Base-by-base conservation (phyloP, 2,797 vertebrate genomes). In the Microcaecilia unicolor region DNA sequence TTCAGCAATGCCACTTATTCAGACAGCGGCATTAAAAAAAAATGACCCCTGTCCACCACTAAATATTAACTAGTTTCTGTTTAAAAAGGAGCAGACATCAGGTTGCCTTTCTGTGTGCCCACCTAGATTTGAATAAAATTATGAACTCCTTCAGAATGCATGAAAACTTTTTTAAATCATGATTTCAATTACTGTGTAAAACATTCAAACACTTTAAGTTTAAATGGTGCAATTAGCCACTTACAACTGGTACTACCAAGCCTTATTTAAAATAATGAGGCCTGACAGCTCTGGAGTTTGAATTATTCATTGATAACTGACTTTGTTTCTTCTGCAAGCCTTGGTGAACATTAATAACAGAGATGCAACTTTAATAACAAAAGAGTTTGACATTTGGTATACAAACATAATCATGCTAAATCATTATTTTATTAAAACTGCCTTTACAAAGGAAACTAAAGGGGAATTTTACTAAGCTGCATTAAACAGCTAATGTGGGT, bases 221-320 rank as follows among this genome's bases (percentile, higher is more conserved):
- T 78, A 78, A 80, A 77, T 48, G 55, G 77, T 67, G 70, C 68
- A 81, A 80, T 80, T 80, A 80, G 67, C 69, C 60, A 58, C 64
- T 74, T 80, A 77, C 71, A 75, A 78, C 67, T 65, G 63, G 41
- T 76, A 70, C 61, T 75, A 77, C 71, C 34, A 70, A 55, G 63
- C 55, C 63, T 62, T 74, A 75, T 80, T 80, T 81, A 81, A 80
- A 80, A 78, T 83, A 83, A 83, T 78, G 73, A 81, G 76, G 65
- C 80, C 73, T 78, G 74, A 78, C 76, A 75, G 78, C 74, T 80
- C 74, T 58, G 50, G 64, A 75, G 50, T 64, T 62, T 80, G 74
- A 80, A 80, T 83, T 76, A 81, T 77, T 83, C 73, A 79, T 73
- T 75, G 73, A 75, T 75, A 74, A 80, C 67, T 66, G 80, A 71